Evolutionary conservation across 2,888 invertebrate species (phyloP).

Genomic region (Barypeithes pellucidus): DNA sequence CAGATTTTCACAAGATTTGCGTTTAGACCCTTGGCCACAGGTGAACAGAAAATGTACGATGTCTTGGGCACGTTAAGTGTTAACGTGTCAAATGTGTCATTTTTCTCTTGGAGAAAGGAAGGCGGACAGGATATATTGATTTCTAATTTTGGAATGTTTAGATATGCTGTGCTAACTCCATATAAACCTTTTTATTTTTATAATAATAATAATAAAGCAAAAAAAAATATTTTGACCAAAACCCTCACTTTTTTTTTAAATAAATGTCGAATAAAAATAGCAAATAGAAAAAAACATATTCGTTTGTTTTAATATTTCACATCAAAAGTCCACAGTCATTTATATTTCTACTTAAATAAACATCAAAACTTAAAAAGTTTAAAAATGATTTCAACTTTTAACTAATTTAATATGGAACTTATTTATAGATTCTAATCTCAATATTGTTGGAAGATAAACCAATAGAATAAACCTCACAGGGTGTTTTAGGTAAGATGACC

Average conservation of each 20-base stretch:
- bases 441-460: background rate
- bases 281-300: background rate
- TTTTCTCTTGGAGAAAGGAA: too few relatives aligned
- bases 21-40: too few relatives aligned
- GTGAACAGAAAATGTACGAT: background rate
- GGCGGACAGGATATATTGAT: too few relatives aligned
- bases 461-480: background rate
- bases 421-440: slow-evolving; percentile 4
- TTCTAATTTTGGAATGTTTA: too few relatives aligned
- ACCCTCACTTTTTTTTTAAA: background rate
- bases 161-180: too few relatives aligned
- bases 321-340: slow-evolving; percentile 1
- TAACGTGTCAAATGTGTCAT: too few relatives aligned
- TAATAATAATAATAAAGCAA: too few relatives aligned
- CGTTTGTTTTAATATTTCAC: slow-evolving; percentile 13
- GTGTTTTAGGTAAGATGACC: too few relatives aligned
- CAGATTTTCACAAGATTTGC: background rate
- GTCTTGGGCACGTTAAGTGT: too few relatives aligned
- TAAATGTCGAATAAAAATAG: slow-evolving; percentile 16
- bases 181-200: too few relatives aligned
- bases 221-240: background rate
- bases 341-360: slow-evolving; percentile 10
- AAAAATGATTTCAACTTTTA: slow-evolving; percentile 2
- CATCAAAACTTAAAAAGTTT: slow-evolving; percentile 1
- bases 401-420: slow-evolving; percentile 9